These are phyloP conservation scores for Hephaestus fuliginosus DNA, from an alignment of 2,797 vertebrate genomes.

Conservation along the genomic window DNA sequence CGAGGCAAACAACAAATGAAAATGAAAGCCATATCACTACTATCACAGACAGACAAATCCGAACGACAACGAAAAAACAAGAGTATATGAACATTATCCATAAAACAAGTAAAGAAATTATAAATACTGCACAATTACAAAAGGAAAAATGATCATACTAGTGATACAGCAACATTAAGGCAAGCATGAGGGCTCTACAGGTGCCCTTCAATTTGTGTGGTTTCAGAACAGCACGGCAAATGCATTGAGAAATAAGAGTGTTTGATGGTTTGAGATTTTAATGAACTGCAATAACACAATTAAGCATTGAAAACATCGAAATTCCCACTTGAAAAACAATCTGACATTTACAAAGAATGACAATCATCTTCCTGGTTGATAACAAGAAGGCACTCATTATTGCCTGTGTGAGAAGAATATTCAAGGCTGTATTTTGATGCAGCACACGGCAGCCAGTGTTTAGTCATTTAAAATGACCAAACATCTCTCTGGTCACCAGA, in stretches of 20 bases:
- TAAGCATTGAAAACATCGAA: conserved; percentile 26
- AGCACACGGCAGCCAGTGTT: not conserved
- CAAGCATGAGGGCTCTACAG: not conserved
- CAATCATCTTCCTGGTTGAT: conserved; percentile 33
- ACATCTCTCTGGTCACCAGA: not conserved
- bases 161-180: not conserved
- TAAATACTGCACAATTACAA: not conserved
- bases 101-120: conserved; percentile 6
- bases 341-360: conserved; percentile 52
- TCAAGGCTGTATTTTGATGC: not conserved
- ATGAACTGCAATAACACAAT: conserved; percentile 33
- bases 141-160: not conserved
- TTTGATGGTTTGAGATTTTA: conserved; percentile 36
- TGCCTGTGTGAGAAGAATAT: conserved; percentile 15
- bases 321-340: conserved; percentile 45
- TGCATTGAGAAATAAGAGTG: conserved; percentile 4
- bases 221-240: conserved; percentile 15
- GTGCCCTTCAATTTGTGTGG: not conserved
- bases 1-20: conserved; percentile 31
- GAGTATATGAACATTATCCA: not conserved
- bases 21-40: not conserved
- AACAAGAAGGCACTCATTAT: conserved; percentile 23
- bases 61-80: not conserved
- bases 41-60: not conserved
- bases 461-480: not conserved